Evolutionary conservation across 2,797 vertebrate species (phyloP), one percentile per base, ranked within the genome.

Genomic region (Iguana delicatissima): DNA sequence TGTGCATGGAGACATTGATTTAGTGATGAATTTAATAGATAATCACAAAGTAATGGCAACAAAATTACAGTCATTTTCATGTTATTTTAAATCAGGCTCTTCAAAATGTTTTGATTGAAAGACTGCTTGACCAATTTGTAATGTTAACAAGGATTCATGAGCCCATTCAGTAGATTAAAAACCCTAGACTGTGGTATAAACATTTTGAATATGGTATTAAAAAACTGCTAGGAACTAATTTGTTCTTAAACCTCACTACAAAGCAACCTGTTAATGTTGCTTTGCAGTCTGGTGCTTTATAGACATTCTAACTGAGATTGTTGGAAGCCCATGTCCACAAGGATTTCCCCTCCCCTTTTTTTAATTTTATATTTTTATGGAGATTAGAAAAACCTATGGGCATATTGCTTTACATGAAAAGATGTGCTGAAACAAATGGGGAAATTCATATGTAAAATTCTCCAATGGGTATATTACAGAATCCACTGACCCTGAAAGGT

Each of bases 21-120:
- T 99, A 93, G 98, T 99, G 90, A 98, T 99, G 97, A 99, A 99
- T 94, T 97, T 99, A 94, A 99, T 99, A 14, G 99, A 99, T 96
- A 99, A 98, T 96, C 99, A 99, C 97, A 99, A 99, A 98, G 99
- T 99, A 98, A 81, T 92, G 92, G 57, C n/a, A 93, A 90, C 89
- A 95, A 74, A 81, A 76, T 77, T 91, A 88, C 87, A 89, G 50
- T 89, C 0, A 84, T 46, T 0, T 92, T 10, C 0, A 0, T 91
- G 84, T 94, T 82, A 22, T 86, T 73, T 91, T 91, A 88, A 89
- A 26, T 9, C 87, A 6, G 22, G 1, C 3, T 89, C 2, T 6
- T 93, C 1, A 0, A 24, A 84, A 67, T 1, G 50, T 91, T 94
- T 82, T 90, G 89, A 57, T 84, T 55, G 20, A 87, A 0, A 74